These are phyloP conservation scores for Imbricaverruca yamaguchii DNA, from an alignment of 2,888 invertebrate genomes.

Conservation along the genomic window DNA sequence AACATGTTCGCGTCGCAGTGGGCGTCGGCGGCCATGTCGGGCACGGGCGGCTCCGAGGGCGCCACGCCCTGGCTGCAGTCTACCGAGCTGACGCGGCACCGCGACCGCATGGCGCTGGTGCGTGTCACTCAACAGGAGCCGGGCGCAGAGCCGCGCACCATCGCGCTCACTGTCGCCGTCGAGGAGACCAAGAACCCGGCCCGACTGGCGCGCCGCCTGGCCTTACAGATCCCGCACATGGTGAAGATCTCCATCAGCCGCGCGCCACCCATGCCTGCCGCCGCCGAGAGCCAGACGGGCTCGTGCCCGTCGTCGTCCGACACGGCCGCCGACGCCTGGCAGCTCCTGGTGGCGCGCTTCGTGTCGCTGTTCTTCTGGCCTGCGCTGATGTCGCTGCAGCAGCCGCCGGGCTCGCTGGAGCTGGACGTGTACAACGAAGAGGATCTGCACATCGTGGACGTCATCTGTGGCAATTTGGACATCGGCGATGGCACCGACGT, in stretches of 20 bases:
- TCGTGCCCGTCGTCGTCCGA: not conserved
- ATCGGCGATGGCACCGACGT: not conserved
- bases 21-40: not conserved
- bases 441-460: not conserved
- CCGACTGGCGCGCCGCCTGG: not conserved
- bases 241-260: not conserved
- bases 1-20: not conserved
- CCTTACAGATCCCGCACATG: not conserved
- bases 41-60: not conserved
- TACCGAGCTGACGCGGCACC: not conserved
- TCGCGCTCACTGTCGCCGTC: not conserved
- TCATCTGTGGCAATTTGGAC: not conserved
- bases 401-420: not conserved
- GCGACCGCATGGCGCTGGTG: not conserved
- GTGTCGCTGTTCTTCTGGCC: conserved; percentile 8
- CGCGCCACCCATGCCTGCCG: not conserved
- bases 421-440: not conserved
- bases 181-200: not conserved
- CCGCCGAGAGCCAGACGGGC: not conserved
- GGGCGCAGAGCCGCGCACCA: not conserved
- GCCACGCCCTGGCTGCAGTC: not conserved
- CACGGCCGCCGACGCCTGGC: not conserved
- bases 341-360: not conserved
- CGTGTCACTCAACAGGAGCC: not conserved
- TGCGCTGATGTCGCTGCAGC: not conserved